These are phyloP conservation scores for Lacerta agilis DNA, from an alignment of 2,797 vertebrate species.

Conservation along the genomic window DNA sequence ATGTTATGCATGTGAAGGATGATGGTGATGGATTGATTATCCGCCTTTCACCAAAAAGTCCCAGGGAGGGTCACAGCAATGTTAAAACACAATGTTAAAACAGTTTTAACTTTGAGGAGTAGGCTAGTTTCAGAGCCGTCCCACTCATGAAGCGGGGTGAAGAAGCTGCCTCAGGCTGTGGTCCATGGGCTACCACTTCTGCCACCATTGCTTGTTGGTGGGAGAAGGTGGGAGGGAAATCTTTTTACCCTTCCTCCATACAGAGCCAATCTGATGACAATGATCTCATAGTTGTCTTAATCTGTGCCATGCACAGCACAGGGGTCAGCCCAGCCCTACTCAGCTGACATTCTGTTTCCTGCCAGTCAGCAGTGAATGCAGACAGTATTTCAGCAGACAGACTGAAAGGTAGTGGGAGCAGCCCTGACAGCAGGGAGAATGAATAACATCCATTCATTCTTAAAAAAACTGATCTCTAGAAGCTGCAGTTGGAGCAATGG, in stretches of 20 bases:
- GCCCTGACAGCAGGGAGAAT: background rate
- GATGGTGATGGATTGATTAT: too few relatives aligned
- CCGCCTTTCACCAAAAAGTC: too few relatives aligned
- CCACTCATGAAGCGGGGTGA: too few relatives aligned
- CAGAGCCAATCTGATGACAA: background rate
- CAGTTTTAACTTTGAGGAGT: too few relatives aligned
- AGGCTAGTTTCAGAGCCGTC: too few relatives aligned
- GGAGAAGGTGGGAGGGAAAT: background rate
- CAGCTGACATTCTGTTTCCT: background rate
- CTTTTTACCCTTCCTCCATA: background rate
- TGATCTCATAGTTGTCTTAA: background rate
- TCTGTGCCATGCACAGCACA: background rate
- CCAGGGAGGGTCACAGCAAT: too few relatives aligned
- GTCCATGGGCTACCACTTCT: background rate
- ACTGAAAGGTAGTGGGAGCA: background rate
- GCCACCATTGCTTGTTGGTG: background rate
- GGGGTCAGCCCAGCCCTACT: background rate
- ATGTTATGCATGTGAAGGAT: too few relatives aligned
- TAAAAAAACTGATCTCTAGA: conserved; percentile 8
- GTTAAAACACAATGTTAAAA: too few relatives aligned
- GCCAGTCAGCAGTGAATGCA: background rate
- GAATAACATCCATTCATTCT: conserved; percentile 7
- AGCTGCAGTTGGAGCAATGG: background rate
- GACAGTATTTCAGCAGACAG: background rate
- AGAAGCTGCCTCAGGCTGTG: background rate